Percentiles rank a stretch among this genome's conserved stretches.
Evolutionary conservation across 2,888 invertebrate species (phyloP).

Genomic region (Hydropsyche betteni): DNA sequence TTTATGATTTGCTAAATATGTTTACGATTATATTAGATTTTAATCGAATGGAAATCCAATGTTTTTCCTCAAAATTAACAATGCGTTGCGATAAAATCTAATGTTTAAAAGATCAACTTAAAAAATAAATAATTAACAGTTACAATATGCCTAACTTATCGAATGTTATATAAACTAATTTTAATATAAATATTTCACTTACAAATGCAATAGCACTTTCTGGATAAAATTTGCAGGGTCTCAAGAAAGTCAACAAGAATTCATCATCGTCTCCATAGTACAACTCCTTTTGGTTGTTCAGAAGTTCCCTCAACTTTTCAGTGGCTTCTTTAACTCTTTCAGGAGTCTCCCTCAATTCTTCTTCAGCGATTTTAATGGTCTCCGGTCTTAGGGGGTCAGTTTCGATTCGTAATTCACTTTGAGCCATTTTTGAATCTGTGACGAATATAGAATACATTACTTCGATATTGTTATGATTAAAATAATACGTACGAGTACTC

Average conservation of each 20-base stretch:
- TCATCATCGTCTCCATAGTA: conserved; percentile 79
- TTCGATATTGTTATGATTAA: neutral
- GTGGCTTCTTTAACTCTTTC: conserved; percentile 71
- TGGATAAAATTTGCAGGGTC: conserved; percentile 86
- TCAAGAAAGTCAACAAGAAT: conserved; percentile 78
- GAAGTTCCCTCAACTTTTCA: conserved; percentile 69
- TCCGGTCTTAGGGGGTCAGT: conserved; percentile 68
- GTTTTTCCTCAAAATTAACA: too few relatives aligned
- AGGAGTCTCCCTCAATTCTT: conserved; percentile 76
- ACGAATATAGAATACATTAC: neutral
- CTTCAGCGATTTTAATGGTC: conserved; percentile 68
- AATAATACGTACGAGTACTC: too few relatives aligned
- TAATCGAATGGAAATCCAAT: too few relatives aligned
- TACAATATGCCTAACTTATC: too few relatives aligned
- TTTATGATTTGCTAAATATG: too few relatives aligned
- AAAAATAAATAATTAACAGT: too few relatives aligned
- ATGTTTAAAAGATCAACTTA: too few relatives aligned
- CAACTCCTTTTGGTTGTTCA: conserved; percentile 75
- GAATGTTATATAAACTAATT: neutral
- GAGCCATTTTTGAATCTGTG: neutral
- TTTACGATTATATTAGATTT: too few relatives aligned
- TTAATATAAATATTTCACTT: conserved; percentile 56
- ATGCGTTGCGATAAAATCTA: too few relatives aligned
- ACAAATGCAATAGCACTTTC: conserved; percentile 82
- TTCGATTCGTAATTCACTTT: conserved; percentile 67